These are phyloP conservation scores for Catagonus wagneri DNA, from an alignment of 2,113 vertebrate species.

Conservation along the genomic window DNA sequence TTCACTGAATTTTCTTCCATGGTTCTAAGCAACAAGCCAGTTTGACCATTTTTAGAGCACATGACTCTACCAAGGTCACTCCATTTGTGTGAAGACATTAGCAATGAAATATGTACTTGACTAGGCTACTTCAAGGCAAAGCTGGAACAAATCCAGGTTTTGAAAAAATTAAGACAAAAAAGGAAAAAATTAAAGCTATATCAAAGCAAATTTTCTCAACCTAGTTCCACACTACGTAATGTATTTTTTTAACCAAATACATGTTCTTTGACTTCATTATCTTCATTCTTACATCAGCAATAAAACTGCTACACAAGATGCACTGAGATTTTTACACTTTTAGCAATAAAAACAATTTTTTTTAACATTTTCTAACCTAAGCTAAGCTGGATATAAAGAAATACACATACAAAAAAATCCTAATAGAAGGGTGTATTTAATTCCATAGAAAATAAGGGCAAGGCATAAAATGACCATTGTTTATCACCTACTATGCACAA, in stretches of 20 bases:
- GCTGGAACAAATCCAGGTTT: not conserved
- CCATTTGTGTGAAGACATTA: not conserved
- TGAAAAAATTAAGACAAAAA: slow-evolving; percentile 19
- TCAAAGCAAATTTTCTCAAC: not conserved
- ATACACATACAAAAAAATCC: not conserved
- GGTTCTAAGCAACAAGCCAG: not conserved
- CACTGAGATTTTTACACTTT: not conserved
- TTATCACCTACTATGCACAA: not conserved
- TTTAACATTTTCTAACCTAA: slow-evolving; percentile 31
- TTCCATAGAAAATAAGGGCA: not conserved
- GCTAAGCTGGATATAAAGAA: not conserved
- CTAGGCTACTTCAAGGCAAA: not conserved
- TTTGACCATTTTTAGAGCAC: not conserved
- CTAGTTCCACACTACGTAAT: not conserved
- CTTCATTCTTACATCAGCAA: slow-evolving; percentile 25
- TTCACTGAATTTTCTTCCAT: not conserved
- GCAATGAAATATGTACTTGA: not conserved
- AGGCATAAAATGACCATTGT: not conserved
- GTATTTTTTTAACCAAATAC: not conserved
- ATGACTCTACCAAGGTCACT: not conserved
- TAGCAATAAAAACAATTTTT: not conserved
- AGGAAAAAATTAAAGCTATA: not conserved
- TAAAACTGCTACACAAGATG: not conserved
- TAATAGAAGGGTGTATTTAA: not conserved
- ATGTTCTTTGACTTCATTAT: not conserved